Conservation (phyloP, 2,888 invertebrate species). For the Liopterus haemorrhoidalis region DNA sequence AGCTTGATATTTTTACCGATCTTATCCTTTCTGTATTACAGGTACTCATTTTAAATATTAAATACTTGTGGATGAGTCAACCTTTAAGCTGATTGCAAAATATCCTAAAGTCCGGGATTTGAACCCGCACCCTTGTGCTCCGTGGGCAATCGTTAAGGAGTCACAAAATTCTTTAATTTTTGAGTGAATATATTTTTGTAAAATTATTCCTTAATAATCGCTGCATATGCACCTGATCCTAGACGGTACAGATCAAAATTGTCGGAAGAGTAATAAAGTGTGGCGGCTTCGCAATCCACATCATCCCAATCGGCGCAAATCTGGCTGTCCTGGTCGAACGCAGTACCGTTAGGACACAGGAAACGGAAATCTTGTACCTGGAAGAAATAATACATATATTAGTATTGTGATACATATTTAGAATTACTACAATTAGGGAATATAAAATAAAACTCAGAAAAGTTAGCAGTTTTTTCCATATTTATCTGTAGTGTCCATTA, state of each 20-base stretch:
- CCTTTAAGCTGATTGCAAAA: no score
- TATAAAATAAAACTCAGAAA: no score
- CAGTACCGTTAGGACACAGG: slow-evolving; percentile 82
- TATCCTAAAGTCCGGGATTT: no score
- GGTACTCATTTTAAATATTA: no score
- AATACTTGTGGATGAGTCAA: no score
- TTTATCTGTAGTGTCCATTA: no score
- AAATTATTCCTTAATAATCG: no score
- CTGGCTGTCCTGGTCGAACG: slow-evolving; percentile 87
- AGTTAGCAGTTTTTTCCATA: no score
- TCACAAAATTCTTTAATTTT: slow-evolving; percentile 9
- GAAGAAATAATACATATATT: slow-evolving; percentile 26
- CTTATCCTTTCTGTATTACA: no score
- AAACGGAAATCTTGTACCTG: slow-evolving; percentile 77
- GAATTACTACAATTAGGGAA: neutral
- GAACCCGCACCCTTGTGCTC: no score
- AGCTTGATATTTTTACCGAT: no score
- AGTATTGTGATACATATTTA: neutral
- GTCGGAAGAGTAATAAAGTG: slow-evolving; percentile 73
- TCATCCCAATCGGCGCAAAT: slow-evolving; percentile 90
- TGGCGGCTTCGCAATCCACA: slow-evolving; percentile 77
- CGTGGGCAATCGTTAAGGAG: no score
- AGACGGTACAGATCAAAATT: slow-evolving; percentile 80
- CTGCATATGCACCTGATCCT: slow-evolving; percentile 61
- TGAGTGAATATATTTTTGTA: slow-evolving; percentile 6